Percentiles rank a stretch among this genome's conserved stretches.
These are phyloP conservation scores for Byasa hedistus DNA, from an alignment of 2,888 invertebrate genomes.

Conservation along the genomic window DNA sequence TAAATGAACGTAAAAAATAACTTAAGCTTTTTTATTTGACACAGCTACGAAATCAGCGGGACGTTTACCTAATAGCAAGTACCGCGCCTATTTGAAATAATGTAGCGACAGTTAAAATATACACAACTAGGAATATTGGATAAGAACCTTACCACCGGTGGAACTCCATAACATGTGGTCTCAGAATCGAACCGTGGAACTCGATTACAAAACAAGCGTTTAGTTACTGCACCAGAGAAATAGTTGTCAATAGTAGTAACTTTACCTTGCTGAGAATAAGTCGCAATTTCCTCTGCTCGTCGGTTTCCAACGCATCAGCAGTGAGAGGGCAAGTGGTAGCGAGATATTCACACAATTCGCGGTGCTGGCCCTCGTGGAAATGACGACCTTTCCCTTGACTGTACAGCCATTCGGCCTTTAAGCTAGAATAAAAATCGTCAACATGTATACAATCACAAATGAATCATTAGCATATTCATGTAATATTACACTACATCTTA, in stretches of 20 bases:
- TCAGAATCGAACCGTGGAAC: too few relatives aligned
- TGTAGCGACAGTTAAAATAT: too few relatives aligned
- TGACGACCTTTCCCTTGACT: constrained; percentile 95
- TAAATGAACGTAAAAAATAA: not conserved
- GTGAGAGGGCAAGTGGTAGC: constrained; percentile 90
- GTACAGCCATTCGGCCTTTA: constrained; percentile 97
- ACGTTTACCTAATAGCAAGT: too few relatives aligned
- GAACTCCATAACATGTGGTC: too few relatives aligned
- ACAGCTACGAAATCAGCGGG: too few relatives aligned
- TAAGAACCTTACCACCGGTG: too few relatives aligned
- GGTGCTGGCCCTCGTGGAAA: constrained; percentile 91
- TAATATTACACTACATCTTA: too few relatives aligned
- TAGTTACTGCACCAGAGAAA: too few relatives aligned
- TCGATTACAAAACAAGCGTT: too few relatives aligned
- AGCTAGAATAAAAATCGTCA: constrained; percentile 68
- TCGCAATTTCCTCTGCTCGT: constrained; percentile 91
- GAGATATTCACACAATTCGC: constrained; percentile 89
- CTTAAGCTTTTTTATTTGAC: not conserved
- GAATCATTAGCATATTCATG: not conserved
- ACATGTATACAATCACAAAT: not conserved
- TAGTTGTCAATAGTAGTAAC: not conserved
- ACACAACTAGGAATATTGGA: too few relatives aligned
- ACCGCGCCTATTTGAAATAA: too few relatives aligned
- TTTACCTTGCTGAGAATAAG: constrained; percentile 88
- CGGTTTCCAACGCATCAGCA: constrained; percentile 89